Conservation (phyloP, 2,797 vertebrate species). For the Manis pentadactyla region DNA sequence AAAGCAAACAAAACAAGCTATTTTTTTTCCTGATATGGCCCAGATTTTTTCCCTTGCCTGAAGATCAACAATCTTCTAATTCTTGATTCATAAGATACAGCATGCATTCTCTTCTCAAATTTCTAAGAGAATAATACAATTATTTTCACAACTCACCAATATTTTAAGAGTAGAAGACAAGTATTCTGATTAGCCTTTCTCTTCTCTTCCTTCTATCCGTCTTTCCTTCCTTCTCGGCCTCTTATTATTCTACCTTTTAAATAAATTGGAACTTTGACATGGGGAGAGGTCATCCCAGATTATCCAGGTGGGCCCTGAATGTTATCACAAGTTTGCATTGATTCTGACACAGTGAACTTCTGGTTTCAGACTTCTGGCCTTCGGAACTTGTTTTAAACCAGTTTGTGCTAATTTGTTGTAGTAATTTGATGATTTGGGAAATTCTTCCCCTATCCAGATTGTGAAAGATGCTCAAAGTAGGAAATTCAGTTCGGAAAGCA, state of each 20-base stretch:
- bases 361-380: neutral
- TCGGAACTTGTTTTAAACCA: neutral
- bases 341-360: neutral
- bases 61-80: neutral
- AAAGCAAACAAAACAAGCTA: neutral
- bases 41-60: neutral
- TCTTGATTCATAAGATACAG: neutral
- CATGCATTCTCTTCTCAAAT: neutral
- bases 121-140: neutral
- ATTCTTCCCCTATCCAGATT: neutral
- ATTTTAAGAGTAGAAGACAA: neutral
- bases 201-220: neutral
- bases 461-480: neutral
- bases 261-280: neutral
- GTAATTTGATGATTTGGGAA: neutral
- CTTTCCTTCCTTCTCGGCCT: neutral
- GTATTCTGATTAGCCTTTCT: neutral
- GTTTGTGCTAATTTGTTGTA: neutral
- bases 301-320: neutral
- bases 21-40: neutral
- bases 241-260: neutral
- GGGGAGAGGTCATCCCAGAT: neutral
- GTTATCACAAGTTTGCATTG: too few species aligned
- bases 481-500: neutral
- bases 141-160: neutral